Base-by-base conservation (phyloP, 1,140 invertebrate genomes). In the Euwallacea similis region DNA sequence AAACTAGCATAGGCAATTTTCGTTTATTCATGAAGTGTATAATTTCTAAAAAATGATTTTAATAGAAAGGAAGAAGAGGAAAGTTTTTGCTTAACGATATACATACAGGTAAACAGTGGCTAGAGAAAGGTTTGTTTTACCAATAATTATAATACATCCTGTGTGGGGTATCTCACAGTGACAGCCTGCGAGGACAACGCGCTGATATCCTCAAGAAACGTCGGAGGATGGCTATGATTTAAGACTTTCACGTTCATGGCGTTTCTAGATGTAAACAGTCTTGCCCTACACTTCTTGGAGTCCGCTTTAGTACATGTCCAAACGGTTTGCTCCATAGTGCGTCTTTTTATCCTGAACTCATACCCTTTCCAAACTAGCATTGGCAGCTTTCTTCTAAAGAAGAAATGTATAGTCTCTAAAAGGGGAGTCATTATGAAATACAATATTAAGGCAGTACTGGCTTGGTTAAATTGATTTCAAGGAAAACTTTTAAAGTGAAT, bases 271-370 rank as follows among this genome's bases (percentile, higher is more conserved):
- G 66, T 67, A 67, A 58, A 67, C 11, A 67, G 11, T n/a, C 66
- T 15, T 15, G 66, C 66, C 58, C 41, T 67, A 44, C 66, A 67
- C 58, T 67, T 67, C 47, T 16, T 67, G 1, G 43, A 16, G 15
- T 67, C 66, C 41, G 56, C 66, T 15, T 67, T 67, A 16, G 41
- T 67, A 16, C 66, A 67, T 13, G 66, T 67, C 66, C 66, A 67
- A 7, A 67, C 15, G 2, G 66, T 67, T 59, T 67, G 53, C 13
- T 56, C 10, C 8, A 13, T 21, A 15, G 54, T 15, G n/a, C 56
- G 41, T 3, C 66, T 41, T 47, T 67, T 67, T 60, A 67, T 58
- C 43, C 66, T 43, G 44, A 44, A 67, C 42, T 67, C 66, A 33
- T 58, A 67, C 7, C 56, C 56, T 4, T 47, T 13, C 11, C 54